phyloP scores from a whole-genome alignment of 2,113 vertebrate genomes.

The Pampusana beccarii region DNA sequence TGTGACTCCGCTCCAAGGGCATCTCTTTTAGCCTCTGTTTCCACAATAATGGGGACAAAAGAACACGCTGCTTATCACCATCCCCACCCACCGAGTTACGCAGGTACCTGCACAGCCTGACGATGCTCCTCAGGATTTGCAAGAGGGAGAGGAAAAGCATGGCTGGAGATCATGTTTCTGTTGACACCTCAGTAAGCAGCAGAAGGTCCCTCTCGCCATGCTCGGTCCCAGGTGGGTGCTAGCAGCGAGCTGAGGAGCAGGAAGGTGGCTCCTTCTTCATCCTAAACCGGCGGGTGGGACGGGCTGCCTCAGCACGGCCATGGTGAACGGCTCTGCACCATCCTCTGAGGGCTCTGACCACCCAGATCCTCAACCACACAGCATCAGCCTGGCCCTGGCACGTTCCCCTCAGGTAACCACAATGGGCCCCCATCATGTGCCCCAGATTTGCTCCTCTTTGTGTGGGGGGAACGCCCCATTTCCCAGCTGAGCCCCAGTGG shows the following conservation, averaged over 20 bases:
- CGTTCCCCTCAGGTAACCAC: not conserved
- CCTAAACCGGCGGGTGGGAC: not conserved
- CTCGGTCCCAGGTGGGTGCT: not conserved
- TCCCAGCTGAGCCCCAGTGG: not conserved
- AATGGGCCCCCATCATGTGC: not conserved
- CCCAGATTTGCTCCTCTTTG: not conserved
- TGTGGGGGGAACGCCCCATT: not conserved
- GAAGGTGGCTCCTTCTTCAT: not conserved
- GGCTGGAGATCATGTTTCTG: not conserved
- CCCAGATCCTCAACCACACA: not conserved
- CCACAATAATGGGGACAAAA: conserved; percentile 13
- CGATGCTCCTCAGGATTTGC: not conserved
- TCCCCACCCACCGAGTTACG: not conserved
- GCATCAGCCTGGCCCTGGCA: not conserved
- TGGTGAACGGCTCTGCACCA: not conserved
- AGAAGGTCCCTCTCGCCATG: fast-evolving
- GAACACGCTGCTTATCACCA: not conserved
- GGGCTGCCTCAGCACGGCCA: fast-evolving
- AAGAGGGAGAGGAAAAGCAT: not conserved
- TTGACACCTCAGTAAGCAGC: not conserved
- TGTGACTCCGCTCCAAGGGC: not conserved
- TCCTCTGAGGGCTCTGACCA: not conserved
- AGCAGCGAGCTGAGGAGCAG: not conserved
- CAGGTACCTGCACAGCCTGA: not conserved
- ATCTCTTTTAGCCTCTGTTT: conserved; percentile 21